These are phyloP conservation scores for Brienomyrus longianalis DNA, from an alignment of 2,113 vertebrate genomes.

Conservation along the genomic window DNA sequence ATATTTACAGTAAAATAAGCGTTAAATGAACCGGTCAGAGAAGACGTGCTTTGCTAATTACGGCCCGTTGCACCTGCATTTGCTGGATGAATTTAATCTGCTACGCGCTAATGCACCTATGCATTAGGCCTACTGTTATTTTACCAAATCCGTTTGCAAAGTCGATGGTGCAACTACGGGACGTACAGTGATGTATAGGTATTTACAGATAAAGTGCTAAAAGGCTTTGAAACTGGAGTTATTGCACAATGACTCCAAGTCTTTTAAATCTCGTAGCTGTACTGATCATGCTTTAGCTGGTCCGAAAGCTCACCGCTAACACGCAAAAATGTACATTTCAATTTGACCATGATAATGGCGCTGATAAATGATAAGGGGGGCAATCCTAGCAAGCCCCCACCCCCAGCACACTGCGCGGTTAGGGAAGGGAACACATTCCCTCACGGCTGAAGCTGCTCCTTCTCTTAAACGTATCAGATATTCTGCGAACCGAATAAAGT, in stretches of 20 bases:
- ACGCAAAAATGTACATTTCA: neutral
- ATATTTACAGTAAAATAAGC: neutral
- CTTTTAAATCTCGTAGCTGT: neutral
- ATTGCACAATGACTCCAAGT: neutral
- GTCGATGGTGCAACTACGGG: neutral
- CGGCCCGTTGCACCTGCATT: neutral
- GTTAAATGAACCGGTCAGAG: neutral
- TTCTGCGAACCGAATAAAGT: conserved; percentile 36
- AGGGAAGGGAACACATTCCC: neutral
- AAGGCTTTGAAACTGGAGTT: neutral
- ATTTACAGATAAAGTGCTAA: neutral
- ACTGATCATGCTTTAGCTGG: neutral
- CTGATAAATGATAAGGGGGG: neutral
- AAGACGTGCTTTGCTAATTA: neutral
- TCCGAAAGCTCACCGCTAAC: neutral
- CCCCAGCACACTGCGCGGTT: neutral
- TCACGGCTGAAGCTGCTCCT: neutral
- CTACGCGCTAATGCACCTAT: neutral
- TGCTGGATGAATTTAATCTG: neutral
- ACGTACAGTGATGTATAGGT: neutral
- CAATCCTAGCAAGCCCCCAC: neutral
- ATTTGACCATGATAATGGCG: neutral
- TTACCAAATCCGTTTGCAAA: neutral
- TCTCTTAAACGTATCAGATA: conserved; percentile 21
- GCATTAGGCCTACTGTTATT: neutral